Evolutionary conservation across 2,888 invertebrate genomes (phyloP), one percentile per base, ranked within the genome.

Genomic region (Cheilosia impressa): DNA sequence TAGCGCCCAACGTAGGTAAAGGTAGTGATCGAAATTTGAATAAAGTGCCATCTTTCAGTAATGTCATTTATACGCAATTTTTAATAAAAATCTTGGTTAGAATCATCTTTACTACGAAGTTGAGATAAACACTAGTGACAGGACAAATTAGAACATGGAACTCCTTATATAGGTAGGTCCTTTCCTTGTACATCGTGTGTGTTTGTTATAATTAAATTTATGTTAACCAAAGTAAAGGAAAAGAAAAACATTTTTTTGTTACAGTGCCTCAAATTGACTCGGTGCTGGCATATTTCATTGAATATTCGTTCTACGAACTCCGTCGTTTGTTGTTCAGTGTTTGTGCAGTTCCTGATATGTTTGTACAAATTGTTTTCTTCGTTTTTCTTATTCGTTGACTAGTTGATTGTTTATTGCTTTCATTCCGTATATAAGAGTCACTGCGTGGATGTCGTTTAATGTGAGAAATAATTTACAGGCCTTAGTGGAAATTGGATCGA

Each of bases 401-500:
- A 50, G 58, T 69, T 78, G 15, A 17, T 53, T 68, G 66, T 68
- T 47, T 47, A 47, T 60, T 76, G 55, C 19, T 71, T 55, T 62
- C 4, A 4, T 66, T 53, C n/a, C 60, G 63, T 17, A 17, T 10
- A 27, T 31, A 9, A 38, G 9, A 65, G 10, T 10, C 10, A 27
- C 27, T 15, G 15, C 22, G 27, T 47, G 10, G 41, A 19, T 31
- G 38, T 19, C 10, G 53, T 65, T 84, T 55, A 76, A 79, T 71
- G 52, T 52, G 9, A 68, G 10, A 55, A 66, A 60, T 24, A 75
- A 71, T 50, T 80, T 87, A 19, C 53, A 98, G 98, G 97, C 94
- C 93, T 98, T 78, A 98, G 98, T 93, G 99, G 99, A 55, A 99
- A 99, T 93, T 99, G 99, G 99, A 98, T 99, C 90, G 99, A 99